Base-by-base conservation (phyloP, 1,140 invertebrate genomes). In the Rhizoglyphus robini region DNA sequence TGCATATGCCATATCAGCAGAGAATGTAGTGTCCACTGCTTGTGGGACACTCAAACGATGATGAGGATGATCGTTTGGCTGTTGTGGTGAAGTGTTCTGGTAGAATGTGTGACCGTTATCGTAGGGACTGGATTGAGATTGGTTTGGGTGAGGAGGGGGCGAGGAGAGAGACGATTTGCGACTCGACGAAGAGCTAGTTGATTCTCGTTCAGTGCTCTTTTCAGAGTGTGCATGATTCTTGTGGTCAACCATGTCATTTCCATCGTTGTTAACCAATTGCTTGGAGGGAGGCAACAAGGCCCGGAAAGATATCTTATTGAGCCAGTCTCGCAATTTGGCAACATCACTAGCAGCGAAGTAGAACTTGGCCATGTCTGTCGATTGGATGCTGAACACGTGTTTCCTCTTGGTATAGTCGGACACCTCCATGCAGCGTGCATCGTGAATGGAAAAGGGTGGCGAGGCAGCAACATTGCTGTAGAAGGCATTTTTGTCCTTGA, bases 371-470 rank as follows among this genome's bases (percentile, higher is more conserved):
- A 92, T 88, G 78, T 97, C 92, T 30, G 92, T 88, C 41, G 93
- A 96, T 75, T 93, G 87, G 70, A 98, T 81, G 72, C 92, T 81
- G 75, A 98, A 96, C 57, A 98, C 94, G 77, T 95, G 89, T 77
- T 94, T 88, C 73, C 95, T 96, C 77, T 98, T 98, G 32, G 84
- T 92, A 74, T 99, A 99, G 76, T 98, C 94, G 11, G 83, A 83
- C 4, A 93, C 92, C 78, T 88, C 89, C 23, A 88, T 83, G 77
- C 89, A 93, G 48, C 81, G 80, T 1, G 88, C 88, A 68, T 91
- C 87, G 67, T 90, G 84, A 59, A 98, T 87, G 58, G 86, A 89
- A 4, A 97, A 83, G 0, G 94, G 93, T 0, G 93, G 86, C 0
- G 88, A 85, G 0, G 89, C 88, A 78, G 95, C 94, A 70, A 86